A percentile compares a stretch with the other conserved stretches of the same genome.
These are phyloP conservation scores for Micropterix aruncella DNA, from an alignment of 2,888 invertebrate species.

Conservation along the genomic window DNA sequence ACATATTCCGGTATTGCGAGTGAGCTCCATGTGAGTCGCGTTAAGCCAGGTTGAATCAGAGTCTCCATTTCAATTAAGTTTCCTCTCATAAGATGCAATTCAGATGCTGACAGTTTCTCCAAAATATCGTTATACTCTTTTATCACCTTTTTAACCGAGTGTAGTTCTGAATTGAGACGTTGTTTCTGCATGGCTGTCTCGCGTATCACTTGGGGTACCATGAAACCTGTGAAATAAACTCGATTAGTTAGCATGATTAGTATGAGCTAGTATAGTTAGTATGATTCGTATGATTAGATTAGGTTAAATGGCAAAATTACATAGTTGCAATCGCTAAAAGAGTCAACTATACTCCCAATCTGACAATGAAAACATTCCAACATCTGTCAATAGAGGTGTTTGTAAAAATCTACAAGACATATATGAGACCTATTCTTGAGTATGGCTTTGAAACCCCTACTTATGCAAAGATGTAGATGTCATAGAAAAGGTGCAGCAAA, in stretches of 20 bases:
- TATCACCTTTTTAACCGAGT: constrained; percentile 44
- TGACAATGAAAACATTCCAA: too few relatives aligned
- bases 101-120: constrained; percentile 51
- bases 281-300: neutral
- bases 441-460: too few relatives aligned
- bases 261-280: neutral
- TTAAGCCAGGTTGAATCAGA: constrained; percentile 65
- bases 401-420: too few relatives aligned
- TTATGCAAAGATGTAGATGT: too few relatives aligned
- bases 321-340: too few relatives aligned
- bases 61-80: constrained; percentile 59
- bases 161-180: constrained; percentile 48
- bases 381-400: too few relatives aligned
- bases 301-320: neutral
- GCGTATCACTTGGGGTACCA: constrained; percentile 32
- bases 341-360: too few relatives aligned
- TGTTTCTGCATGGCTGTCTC: constrained; percentile 46
- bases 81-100: constrained; percentile 54
- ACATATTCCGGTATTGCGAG: constrained; percentile 67
- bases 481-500: too few relatives aligned
- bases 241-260: neutral
- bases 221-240: constrained; percentile 19
- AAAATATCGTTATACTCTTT: constrained; percentile 49
- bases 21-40: constrained; percentile 76
- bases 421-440: too few relatives aligned